Evolutionary conservation across 1,140 invertebrate species (phyloP), one percentile per base, ranked within the genome.

Genomic region (Drosophila ogumai): DNA sequence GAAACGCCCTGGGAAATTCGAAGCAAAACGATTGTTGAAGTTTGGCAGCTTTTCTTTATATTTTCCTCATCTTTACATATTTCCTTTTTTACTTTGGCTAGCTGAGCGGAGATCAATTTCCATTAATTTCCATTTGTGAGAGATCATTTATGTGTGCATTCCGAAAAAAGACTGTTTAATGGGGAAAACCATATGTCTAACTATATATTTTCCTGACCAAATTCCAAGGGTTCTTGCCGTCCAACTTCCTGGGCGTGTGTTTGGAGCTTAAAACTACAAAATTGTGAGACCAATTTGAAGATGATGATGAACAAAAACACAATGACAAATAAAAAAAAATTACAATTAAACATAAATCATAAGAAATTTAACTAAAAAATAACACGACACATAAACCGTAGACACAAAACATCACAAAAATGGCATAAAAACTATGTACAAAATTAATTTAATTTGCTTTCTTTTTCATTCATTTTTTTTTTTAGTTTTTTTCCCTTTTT

Each of bases 221-320:
- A 22, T 71, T 86, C 82, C 79, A 67, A 40, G 32, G 38, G 19
- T 54, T 58, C 50, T 55, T 59, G 72, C 63, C 25, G n/a, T 55
- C 66, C 76, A 77, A 73, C 65, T 75, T 81, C 69, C 68, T 75
- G 74, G 47, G 63, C 59, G 52, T 44, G 50, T 54, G 52, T 55
- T 55, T 36, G 56, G 67, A 36, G 44, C 81, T 86, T 81, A 85
- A 61, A 25, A 73, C 66, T 74, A 79, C 68, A 75, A 78, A 79
- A 85, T 85, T 81, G 81, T 90, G 85, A 90, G 85, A 90, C 85
- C 85, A 90, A 90, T 90, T 90, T 90, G 86, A 90, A 90, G 65
- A 90, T 72, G 54, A 72, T 72, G 77, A 71, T 54, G 75, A 72
- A 71, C 52, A 28, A 28, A 78, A 78, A 69, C 46, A 69, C 61